Conservation (phyloP, 2,888 invertebrate genomes). For the Ephialtes manifestator region DNA sequence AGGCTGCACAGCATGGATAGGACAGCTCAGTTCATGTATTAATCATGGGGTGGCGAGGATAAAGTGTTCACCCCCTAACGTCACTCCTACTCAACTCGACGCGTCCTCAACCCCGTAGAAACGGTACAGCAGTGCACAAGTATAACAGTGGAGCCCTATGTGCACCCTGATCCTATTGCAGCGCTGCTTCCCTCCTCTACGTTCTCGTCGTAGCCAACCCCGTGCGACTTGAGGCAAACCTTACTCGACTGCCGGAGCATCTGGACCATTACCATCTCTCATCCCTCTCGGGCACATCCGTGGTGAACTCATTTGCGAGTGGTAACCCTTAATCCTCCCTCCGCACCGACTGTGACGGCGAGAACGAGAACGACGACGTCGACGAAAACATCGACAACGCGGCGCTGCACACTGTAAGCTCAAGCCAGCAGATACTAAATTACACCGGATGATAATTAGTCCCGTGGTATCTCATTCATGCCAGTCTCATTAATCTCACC, state of each 20-base stretch:
- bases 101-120: conserved; percentile 57
- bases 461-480: conserved; percentile 55
- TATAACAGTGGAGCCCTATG: conserved; percentile 49
- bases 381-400: conserved; percentile 62
- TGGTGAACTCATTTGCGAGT: conserved; percentile 64
- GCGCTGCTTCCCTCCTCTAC: conserved; percentile 30
- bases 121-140: conserved; percentile 30
- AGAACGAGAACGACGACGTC: conserved; percentile 40
- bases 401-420: conserved; percentile 16
- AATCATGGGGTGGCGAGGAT: conserved; percentile 72
- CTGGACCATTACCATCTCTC: conserved; percentile 54
- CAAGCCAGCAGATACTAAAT: conserved; percentile 57
- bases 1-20: conserved; percentile 60
- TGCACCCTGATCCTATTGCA: conserved; percentile 56
- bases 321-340: conserved; percentile 58
- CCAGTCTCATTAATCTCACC: conserved; percentile 60
- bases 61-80: conserved; percentile 65
- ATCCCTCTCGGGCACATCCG: conserved; percentile 57
- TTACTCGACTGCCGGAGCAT: conserved; percentile 55
- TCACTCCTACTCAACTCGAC: conserved; percentile 60
- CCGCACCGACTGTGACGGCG: conserved; percentile 39
- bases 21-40: conserved; percentile 73
- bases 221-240: conserved; percentile 40
- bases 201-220: conserved; percentile 43
- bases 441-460: conserved; percentile 67